Evolutionary conservation across 2,888 invertebrate genomes (phyloP).

Genomic region (Gnatocerus cornutus): DNA sequence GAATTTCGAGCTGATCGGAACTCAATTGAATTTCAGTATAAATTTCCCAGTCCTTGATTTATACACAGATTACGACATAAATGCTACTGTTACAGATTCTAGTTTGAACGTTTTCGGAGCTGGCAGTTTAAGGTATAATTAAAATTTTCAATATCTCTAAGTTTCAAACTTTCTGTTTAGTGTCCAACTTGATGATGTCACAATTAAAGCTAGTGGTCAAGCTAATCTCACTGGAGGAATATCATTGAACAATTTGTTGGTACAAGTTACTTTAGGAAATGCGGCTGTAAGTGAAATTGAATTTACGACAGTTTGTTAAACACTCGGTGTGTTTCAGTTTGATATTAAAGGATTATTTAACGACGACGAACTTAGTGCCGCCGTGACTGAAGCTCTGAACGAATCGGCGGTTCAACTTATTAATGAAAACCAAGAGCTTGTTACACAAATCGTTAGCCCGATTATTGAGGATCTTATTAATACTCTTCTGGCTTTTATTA

Average conservation of each 20-base stretch:
- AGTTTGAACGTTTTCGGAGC: conserved; percentile 5
- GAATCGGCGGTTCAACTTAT: conserved; percentile 45
- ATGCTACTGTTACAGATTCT: neutral
- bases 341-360: conserved; percentile 48
- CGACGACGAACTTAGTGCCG: conserved; percentile 49
- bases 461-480: conserved; percentile 44
- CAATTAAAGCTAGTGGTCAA: conserved; percentile 21
- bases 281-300: conserved; percentile 3
- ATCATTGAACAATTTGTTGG: conserved; percentile 4
- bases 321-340: conserved; percentile 50
- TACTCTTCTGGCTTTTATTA: conserved; percentile 5
- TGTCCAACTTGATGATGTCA: conserved; percentile 4
- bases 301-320: too few species aligned
- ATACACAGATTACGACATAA: conserved; percentile 19
- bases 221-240: conserved; percentile 27
- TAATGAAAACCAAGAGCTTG: conserved; percentile 46
- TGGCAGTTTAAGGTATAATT: conserved; percentile 21
- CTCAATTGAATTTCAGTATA: conserved; percentile 13
- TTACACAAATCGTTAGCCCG: conserved; percentile 48
- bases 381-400: conserved; percentile 40
- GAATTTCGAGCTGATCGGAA: conserved; percentile 4
- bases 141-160: neutral
- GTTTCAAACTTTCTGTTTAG: neutral
- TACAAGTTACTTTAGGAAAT: conserved; percentile 5
- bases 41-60: conserved; percentile 11